These are phyloP conservation scores for Euphydryas editha DNA, from an alignment of 2,888 invertebrate genomes.

Conservation along the genomic window DNA sequence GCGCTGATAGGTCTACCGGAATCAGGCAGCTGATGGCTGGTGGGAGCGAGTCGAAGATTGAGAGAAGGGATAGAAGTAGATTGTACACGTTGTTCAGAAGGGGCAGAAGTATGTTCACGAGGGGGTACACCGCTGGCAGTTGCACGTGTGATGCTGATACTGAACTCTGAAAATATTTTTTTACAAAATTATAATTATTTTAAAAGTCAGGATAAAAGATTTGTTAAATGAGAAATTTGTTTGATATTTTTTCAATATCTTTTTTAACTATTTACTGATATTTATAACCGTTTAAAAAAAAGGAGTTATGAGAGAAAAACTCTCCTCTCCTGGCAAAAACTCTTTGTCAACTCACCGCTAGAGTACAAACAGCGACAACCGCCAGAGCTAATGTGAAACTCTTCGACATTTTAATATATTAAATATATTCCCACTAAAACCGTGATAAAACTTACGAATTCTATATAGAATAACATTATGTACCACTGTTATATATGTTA, in stretches of 20 bases:
- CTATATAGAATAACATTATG: constrained; percentile 11
- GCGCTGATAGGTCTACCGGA: constrained; percentile 70
- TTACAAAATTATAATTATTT: not conserved
- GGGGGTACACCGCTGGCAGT: constrained; percentile 74
- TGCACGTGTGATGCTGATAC: constrained; percentile 65
- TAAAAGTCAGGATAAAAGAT: not conserved
- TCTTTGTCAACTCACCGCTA: constrained; percentile 59
- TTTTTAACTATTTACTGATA: too few species aligned
- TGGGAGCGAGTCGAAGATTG: constrained; percentile 75
- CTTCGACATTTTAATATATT: constrained; percentile 47
- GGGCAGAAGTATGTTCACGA: constrained; percentile 74
- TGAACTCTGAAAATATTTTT: constrained; percentile 58
- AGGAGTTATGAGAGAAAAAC: too few species aligned
- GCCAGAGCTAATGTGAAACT: constrained; percentile 41
- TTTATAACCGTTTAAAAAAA: too few species aligned
- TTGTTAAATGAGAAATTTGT: not conserved
- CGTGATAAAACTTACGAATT: constrained; percentile 30
- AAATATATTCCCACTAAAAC: constrained; percentile 44
- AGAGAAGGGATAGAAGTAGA: constrained; percentile 71
- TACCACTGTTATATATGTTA: constrained; percentile 20
- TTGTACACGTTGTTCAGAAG: constrained; percentile 78
- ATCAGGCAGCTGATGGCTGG: constrained; percentile 70
- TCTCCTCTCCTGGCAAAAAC: too few species aligned
- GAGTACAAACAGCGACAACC: constrained; percentile 48
- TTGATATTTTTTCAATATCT: too few species aligned